A percentile compares a stretch with the other conserved stretches of the same genome.
Conservation (phyloP, 2,113 vertebrate species). For the Halcyon malimbica region DNA sequence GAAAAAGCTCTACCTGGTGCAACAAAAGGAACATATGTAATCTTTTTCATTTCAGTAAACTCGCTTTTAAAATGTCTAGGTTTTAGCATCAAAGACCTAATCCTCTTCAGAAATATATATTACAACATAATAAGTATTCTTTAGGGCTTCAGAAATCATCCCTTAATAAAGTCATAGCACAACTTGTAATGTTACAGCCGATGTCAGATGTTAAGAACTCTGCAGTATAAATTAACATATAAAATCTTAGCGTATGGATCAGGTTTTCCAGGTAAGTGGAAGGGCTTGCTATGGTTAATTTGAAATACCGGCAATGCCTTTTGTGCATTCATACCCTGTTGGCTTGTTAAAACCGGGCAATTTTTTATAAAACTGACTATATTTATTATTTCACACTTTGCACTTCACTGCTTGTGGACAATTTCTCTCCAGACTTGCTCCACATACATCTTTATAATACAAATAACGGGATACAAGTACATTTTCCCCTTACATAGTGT, state of each 20-base stretch:
- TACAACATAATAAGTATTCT: conserved; percentile 62
- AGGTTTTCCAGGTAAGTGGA: conserved; percentile 43
- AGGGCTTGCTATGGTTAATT: conserved; percentile 5
- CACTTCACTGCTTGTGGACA: background rate
- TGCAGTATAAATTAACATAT: conserved; percentile 55
- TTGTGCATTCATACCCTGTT: background rate
- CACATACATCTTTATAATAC: background rate
- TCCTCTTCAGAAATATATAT: conserved; percentile 64
- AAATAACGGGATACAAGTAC: background rate
- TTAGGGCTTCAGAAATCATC: conserved; percentile 61
- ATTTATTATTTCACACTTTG: background rate
- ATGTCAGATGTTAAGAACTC: conserved; percentile 65
- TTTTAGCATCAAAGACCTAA: conserved; percentile 65
- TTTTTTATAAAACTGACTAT: background rate
- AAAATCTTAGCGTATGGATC: background rate
- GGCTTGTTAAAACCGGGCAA: background rate
- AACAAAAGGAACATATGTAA: conserved; percentile 41
- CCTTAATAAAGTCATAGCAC: conserved; percentile 62
- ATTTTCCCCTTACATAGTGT: background rate
- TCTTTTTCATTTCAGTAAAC: conserved; percentile 68
- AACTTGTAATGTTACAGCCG: conserved; percentile 47
- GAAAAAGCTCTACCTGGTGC: conserved; percentile 55
- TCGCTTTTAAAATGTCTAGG: conserved; percentile 38
- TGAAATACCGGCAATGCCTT: background rate
- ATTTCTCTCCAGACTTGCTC: background rate